Conservation (phyloP, 2,888 invertebrate species). For the Troides aeacus region DNA sequence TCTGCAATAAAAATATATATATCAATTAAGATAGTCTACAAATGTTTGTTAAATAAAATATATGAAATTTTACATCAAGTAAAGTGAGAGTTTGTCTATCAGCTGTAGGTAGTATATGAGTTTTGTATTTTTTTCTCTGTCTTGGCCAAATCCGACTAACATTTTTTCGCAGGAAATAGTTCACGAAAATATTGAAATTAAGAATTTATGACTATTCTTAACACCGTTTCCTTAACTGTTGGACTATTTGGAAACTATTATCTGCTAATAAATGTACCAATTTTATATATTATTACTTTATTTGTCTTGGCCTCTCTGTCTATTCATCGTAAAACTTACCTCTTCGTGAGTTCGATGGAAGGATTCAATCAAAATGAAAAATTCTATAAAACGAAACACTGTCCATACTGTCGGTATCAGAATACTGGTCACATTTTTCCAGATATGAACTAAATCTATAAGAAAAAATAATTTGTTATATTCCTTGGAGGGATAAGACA, state of each 20-base stretch:
- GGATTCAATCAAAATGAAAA: slow-evolving; percentile 13
- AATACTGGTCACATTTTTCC: background rate
- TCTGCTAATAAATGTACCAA: too few species aligned
- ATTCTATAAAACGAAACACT: background rate
- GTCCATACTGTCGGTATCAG: slow-evolving; percentile 3
- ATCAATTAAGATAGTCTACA: background rate
- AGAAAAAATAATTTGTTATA: background rate
- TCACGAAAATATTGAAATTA: too few species aligned
- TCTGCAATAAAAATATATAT: slow-evolving; percentile 9
- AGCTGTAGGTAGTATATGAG: too few species aligned
- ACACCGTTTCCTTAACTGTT: too few species aligned
- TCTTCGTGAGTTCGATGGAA: slow-evolving; percentile 21
- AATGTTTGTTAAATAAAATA: too few species aligned
- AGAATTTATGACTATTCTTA: too few species aligned
- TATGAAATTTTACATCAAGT: background rate
- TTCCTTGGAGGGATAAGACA: too few species aligned
- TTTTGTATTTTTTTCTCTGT: too few species aligned
- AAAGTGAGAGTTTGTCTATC: background rate
- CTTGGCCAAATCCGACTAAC: too few species aligned
- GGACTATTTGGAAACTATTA: too few species aligned
- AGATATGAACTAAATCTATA: background rate
- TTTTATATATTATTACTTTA: too few species aligned
- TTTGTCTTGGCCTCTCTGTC: background rate
- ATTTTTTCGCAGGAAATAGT: too few species aligned
- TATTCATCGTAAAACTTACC: slow-evolving; percentile 1